Evolutionary conservation across 2,888 invertebrate genomes (phyloP), one percentile per base, ranked within the genome.

Genomic region (Erebia epiphron): DNA sequence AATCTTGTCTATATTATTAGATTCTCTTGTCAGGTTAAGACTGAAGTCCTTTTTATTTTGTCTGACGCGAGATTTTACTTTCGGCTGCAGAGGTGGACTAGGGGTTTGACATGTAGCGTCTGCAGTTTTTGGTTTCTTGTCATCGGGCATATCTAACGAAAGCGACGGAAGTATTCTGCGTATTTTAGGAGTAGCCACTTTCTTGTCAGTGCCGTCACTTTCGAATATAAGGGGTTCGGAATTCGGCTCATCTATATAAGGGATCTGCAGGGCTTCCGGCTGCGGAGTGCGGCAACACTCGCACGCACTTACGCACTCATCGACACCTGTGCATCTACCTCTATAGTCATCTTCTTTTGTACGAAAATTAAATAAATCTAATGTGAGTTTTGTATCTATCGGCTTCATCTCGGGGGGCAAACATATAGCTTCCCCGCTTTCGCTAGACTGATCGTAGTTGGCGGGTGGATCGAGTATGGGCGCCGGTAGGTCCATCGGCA

Each of bases 281-380:
- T 91, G 92, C 54, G 91, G 92, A 46, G 89, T 87, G 69, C 92
- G 91, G 73, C 92, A 93, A 73, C 92, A 93, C 50, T 91, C 92
- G 76, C 92, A 93, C 8, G 91, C 91, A 74, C 90, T 91, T 26
- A 87, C 91, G 76, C 92, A 93, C 68, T 92, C 92, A 71, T 88
- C 87, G 13, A 87, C 79, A 3, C 83, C 89, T 2, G 91, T 92
- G 79, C 90, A 88, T 46, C 92, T 83, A 1, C 87, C 83, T 63
- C 86, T 78, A 71, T 85, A 86, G 43, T 79, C 77, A 5, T 84
- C 86, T 11, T 86, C 84, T 63, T 80, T 80, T 41, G 80, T 76
- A 21, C 85, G 81, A 9, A 82, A 72, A 52, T 87, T 86, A 73
- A 90, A 88, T 60, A 92, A 79, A 66, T 92, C 90, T 18, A 92